Evolutionary conservation across 2,888 invertebrate species (phyloP).

Genomic region (Ophion obscuratus): DNA sequence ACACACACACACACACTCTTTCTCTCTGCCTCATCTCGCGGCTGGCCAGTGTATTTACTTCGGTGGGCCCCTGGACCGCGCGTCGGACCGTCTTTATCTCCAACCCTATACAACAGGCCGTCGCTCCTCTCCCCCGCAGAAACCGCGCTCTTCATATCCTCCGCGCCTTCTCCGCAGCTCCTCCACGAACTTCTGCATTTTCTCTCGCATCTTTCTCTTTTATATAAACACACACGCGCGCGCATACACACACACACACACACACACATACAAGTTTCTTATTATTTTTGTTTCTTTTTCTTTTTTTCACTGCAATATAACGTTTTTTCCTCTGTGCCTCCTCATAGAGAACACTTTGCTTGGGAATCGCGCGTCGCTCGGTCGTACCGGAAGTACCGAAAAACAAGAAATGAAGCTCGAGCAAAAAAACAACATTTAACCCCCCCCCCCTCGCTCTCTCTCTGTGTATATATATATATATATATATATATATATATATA

Average conservation of each 20-base stretch:
- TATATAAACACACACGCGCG: too few relatives aligned
- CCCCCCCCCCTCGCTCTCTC: too few relatives aligned
- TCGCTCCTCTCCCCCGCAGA: background rate
- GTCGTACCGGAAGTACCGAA: background rate
- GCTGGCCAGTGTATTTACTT: slow-evolving; percentile 50
- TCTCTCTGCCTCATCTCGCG: slow-evolving; percentile 36
- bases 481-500: too few relatives aligned
- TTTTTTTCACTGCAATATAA: slow-evolving; percentile 42
- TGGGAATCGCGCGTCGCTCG: background rate
- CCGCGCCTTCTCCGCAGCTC: slow-evolving; percentile 30
- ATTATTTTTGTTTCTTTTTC: slow-evolving; percentile 25
- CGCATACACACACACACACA: too few relatives aligned
- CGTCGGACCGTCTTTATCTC: slow-evolving; percentile 63
- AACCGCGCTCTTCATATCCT: slow-evolving; percentile 31
- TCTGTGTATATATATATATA: too few relatives aligned
- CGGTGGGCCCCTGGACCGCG: slow-evolving; percentile 42
- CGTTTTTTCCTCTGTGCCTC: slow-evolving; percentile 38
- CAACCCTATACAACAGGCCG: slow-evolving; percentile 38
- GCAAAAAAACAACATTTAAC: too few relatives aligned
- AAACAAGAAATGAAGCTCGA: background rate
- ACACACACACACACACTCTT: too few relatives aligned
- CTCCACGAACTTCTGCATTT: slow-evolving; percentile 65
- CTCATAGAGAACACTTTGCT: slow-evolving; percentile 21
- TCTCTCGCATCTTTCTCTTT: slow-evolving; percentile 34
- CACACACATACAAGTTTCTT: too few relatives aligned